Percentiles rank a stretch among this genome's conserved stretches.
Evolutionary conservation across 2,113 vertebrate genomes (phyloP).

Genomic region (Zosterops lateralis): DNA sequence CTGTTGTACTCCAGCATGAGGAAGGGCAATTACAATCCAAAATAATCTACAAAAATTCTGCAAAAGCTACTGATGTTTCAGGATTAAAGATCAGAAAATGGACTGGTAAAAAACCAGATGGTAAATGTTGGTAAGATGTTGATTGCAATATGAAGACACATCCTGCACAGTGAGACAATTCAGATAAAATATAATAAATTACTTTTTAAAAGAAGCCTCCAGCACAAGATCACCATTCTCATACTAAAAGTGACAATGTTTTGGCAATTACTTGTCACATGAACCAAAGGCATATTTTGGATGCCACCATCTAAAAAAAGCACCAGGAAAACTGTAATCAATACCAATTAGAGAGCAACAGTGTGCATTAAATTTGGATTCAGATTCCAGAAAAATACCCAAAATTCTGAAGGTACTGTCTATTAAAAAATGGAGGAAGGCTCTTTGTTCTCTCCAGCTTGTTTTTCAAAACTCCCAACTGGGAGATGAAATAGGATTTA

Average conservation of each 20-base stretch:
- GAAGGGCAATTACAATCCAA: not conserved
- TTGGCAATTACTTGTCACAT: not conserved
- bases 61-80: not conserved
- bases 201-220: not conserved
- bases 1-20: not conserved
- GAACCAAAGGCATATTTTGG: not conserved
- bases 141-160: not conserved
- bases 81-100: not conserved
- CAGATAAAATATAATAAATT: not conserved
- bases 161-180: not conserved
- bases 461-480: not conserved
- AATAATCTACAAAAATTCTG: not conserved
- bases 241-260: not conserved
- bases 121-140: not conserved
- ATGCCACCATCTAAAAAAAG: not conserved
- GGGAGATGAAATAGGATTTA: not conserved
- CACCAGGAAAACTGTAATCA: not conserved
- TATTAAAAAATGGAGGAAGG: not conserved
- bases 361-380: not conserved
- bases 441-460: not conserved
- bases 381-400: not conserved
- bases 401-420: not conserved
- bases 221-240: not conserved
- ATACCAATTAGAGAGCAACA: not conserved
- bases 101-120: not conserved